Evolutionary conservation across 2,113 vertebrate species (phyloP), one percentile per base, ranked within the genome.

Genomic region (Callipepla californica): DNA sequence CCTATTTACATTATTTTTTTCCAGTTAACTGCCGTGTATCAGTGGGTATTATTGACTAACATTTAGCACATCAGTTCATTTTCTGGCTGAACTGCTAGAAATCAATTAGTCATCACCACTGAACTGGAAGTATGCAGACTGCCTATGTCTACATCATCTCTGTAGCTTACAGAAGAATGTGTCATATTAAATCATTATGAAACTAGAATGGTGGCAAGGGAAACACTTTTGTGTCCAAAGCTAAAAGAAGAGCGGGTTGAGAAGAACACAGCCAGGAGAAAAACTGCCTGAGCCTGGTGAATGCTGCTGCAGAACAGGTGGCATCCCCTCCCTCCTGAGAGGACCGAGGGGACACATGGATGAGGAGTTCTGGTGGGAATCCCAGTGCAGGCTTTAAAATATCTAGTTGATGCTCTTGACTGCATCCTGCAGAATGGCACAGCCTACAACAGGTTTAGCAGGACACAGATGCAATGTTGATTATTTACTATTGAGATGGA

Each of bases 61-160:
- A 34, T 93, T 96, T 95, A 94, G 45, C 73, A 78, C 73, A 80
- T 94, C 47, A 53, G 85, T 93, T 95, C 1, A 78, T 92, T 95
- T 95, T 94, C 73, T 57, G 79, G 87, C 62, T 85, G 80, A 92
- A 78, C 51, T 72, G 79, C 65, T 80, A 69, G 57, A 80, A 94
- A 84, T 94, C 90, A 83, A 89, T 94, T 80, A 55, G 34, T 78
- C 51, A 28, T 61, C 58, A 48, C 94, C 45, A 53, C 1, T 94
- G 79, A 78, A 63, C 36, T 65, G 66, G 65, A 85, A 90, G 55
- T 59, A 21, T 19, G 36, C 32, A 76, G 16, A 11, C 73, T 57
- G 72, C 23, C 13, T 70, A 2, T 80, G 11, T 80, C 18, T 95
- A 55, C 67, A 83, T 91, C 22, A 82, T n/a, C 57, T 70, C n/a